phyloP scores from a whole-genome alignment of 2,888 invertebrate genomes.

The Heliconius sara region DNA sequence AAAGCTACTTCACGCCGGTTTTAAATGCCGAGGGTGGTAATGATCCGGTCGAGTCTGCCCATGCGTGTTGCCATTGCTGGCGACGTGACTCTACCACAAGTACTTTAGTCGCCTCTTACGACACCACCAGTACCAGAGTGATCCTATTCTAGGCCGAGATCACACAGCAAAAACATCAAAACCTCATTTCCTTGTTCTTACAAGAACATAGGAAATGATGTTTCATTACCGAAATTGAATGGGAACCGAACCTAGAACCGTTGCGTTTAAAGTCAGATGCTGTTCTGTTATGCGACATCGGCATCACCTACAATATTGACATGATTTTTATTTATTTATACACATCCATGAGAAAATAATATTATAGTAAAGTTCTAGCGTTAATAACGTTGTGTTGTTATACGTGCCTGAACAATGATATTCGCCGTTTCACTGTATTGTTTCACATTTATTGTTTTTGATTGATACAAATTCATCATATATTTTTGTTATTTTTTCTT shows the following conservation, averaged over 20 bases:
- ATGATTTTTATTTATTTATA: not conserved
- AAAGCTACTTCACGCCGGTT: too few relatives aligned
- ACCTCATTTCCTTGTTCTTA: too few relatives aligned
- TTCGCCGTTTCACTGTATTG: conserved; percentile 4
- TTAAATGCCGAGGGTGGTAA: too few relatives aligned
- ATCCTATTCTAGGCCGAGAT: too few relatives aligned
- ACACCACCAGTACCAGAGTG: too few relatives aligned
- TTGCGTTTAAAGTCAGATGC: not conserved
- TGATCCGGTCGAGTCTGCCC: too few relatives aligned
- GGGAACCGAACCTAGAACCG: not conserved
- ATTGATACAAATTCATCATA: not conserved
- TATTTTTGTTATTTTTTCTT: not conserved
- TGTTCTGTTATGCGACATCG: too few relatives aligned
- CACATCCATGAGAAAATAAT: not conserved
- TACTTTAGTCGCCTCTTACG: too few relatives aligned
- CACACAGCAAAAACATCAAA: too few relatives aligned
- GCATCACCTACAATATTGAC: not conserved
- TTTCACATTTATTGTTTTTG: not conserved
- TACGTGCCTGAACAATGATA: conserved; percentile 9
- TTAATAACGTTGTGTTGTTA: conserved; percentile 1
- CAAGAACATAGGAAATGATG: too few relatives aligned
- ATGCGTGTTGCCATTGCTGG: too few relatives aligned
- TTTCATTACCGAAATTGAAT: not conserved
- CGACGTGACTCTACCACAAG: too few relatives aligned
- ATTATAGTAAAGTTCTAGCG: not conserved